These are phyloP conservation scores for Pelvicachromis taeniatus DNA, from an alignment of 2,113 vertebrate species.

Conservation along the genomic window DNA sequence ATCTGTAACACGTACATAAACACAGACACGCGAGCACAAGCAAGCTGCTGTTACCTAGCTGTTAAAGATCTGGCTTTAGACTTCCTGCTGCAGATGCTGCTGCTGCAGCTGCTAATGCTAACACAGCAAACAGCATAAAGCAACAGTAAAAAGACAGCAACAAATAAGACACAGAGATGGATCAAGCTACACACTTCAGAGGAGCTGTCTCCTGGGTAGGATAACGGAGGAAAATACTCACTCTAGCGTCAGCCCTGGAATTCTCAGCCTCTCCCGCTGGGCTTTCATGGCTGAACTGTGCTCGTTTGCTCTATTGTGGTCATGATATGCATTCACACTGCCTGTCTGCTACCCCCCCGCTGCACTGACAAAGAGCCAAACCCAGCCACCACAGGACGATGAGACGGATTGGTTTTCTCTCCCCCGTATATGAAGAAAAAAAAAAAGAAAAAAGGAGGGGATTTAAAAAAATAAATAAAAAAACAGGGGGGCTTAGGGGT, in stretches of 20 bases:
- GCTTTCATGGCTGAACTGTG: constrained; percentile 93
- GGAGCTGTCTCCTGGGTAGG: constrained; percentile 58
- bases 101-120: constrained; percentile 67
- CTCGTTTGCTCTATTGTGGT: constrained; percentile 87
- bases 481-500: constrained; percentile 5
- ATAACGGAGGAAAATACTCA: constrained; percentile 90
- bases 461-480: constrained; percentile 1
- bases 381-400: constrained; percentile 81
- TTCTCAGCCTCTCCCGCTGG: constrained; percentile 98
- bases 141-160: constrained; percentile 40
- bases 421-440: background rate
- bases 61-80: constrained; percentile 72
- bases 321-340: constrained; percentile 83
- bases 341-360: constrained; percentile 72
- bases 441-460: background rate
- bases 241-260: constrained; percentile 99
- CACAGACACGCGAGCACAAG: background rate
- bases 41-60: constrained; percentile 54
- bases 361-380: constrained; percentile 85
- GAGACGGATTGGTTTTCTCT: constrained; percentile 70
- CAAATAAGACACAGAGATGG: constrained; percentile 43
- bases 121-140: constrained; percentile 37
- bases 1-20: constrained; percentile 23
- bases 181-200: constrained; percentile 24
- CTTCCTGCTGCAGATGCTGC: constrained; percentile 76